These are phyloP conservation scores for Smithornis capensis DNA, from an alignment of 2,113 vertebrate species.

Conservation along the genomic window DNA sequence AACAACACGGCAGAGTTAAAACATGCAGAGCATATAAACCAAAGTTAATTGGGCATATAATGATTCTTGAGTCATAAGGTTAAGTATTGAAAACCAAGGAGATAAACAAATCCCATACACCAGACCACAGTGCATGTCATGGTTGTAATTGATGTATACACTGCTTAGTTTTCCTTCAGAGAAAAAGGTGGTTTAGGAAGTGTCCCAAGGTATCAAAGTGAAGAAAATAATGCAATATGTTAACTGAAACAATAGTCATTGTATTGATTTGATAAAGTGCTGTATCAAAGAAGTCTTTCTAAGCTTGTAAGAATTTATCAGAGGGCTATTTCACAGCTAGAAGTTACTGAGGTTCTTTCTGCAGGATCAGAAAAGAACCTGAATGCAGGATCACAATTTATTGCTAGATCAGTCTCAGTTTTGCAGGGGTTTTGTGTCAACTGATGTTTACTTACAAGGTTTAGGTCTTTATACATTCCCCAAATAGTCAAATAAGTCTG, in stretches of 20 bases:
- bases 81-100: constrained; percentile 39
- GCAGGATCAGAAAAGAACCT: background rate
- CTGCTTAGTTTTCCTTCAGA: background rate
- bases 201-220: background rate
- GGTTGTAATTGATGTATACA: background rate
- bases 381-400: background rate
- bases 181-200: background rate
- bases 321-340: background rate
- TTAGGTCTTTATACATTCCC: background rate
- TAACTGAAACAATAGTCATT: background rate
- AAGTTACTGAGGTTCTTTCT: background rate
- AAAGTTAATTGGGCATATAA: constrained; percentile 54
- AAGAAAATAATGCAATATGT: background rate
- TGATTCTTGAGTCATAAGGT: constrained; percentile 31
- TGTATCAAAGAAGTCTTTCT: background rate
- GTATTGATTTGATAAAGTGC: constrained; percentile 3
- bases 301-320: background rate
- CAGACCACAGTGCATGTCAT: background rate
- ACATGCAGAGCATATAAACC: constrained; percentile 22
- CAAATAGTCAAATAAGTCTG: background rate
- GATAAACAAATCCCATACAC: constrained; percentile 41
- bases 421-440: background rate
- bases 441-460: background rate
- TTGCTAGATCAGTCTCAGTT: background rate
- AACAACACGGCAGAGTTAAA: background rate